phyloP scores from a whole-genome alignment of 92 coral and sea anemone species.

The Blastomussa wellsi region DNA sequence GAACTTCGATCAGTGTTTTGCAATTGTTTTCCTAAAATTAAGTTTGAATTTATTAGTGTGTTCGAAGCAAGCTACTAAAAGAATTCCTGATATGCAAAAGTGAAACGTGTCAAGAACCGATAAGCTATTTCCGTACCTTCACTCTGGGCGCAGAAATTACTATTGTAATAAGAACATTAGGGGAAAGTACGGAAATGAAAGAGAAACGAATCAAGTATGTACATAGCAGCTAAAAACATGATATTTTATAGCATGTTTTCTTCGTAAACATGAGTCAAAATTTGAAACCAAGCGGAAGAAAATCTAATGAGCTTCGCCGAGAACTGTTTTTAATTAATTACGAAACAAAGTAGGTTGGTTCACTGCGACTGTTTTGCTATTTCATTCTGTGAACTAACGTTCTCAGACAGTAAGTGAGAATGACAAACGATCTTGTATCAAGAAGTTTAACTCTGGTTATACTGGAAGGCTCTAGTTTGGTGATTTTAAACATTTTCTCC shows the following conservation, averaged over 20 bases:
- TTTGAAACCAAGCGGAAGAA: not conserved
- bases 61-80: not conserved
- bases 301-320: not conserved
- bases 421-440: slow-evolving; percentile 23
- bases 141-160: not conserved
- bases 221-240: not conserved
- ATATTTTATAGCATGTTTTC: too few species aligned
- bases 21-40: too few species aligned
- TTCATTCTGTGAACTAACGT: not conserved
- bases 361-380: too few species aligned
- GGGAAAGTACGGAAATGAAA: not conserved
- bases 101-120: not conserved
- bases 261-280: not conserved
- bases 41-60: not conserved
- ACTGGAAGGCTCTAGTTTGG: not conserved
- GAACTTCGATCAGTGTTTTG: too few species aligned
- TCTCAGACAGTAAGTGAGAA: not conserved
- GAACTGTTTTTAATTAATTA: not conserved
- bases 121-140: not conserved
- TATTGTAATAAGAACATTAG: not conserved
- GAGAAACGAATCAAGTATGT: not conserved
- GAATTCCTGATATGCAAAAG: not conserved
- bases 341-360: not conserved
- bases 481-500: slow-evolving; percentile 9
- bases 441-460: slow-evolving; percentile 8